Base-by-base conservation (phyloP, 2,888 invertebrate species). In the Stenodera caucasica region DNA sequence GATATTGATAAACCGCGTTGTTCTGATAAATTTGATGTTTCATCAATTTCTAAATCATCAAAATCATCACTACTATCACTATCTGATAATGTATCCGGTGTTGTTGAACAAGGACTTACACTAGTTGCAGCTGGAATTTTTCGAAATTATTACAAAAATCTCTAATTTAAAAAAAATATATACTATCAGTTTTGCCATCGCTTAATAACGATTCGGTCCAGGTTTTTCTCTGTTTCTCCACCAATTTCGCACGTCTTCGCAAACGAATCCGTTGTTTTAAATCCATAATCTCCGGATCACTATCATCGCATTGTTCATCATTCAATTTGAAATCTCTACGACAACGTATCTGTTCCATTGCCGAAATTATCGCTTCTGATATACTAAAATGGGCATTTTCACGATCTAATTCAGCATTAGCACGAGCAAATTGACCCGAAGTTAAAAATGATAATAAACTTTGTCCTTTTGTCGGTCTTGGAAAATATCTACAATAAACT, bases 381-480 rank as follows among this genome's bases (percentile, higher is more conserved):
- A 93, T 88, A 72, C 87, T 88, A 77, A 94, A 93, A 81, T 94
- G 93, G 0, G 92, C 92, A 81, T 93, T 93, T 81, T 94, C 93
- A 74, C 92, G 81, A 72, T 92, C 92, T 60, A 92, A 80, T 73
- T 91, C 91, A 0, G 91, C 92, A 72, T 89, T 89, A 18, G 86
- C 82, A 63, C 87, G 84, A 30, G 88, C 84, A 73, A 89, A 88
- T 67, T 90, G 87, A 52, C 88, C 86, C 18, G 89, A 89, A 2
- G 89, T 87, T 30, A 92, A 79, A 75, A 90, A 92, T 51, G 88
- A 86, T 6, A 87, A 85, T 45, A 92, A 80, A 69, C 88, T 90
- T 80, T 92, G 91, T 0, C 90, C 90, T 75, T 87, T 83, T 2
- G 78, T 77, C 2, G 89, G 88, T 59, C 82, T 81, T 1, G 87